Evolutionary conservation across 1,140 invertebrate species (phyloP), one percentile per base, ranked within the genome.

Genomic region (Hycleus phaleratus): DNA sequence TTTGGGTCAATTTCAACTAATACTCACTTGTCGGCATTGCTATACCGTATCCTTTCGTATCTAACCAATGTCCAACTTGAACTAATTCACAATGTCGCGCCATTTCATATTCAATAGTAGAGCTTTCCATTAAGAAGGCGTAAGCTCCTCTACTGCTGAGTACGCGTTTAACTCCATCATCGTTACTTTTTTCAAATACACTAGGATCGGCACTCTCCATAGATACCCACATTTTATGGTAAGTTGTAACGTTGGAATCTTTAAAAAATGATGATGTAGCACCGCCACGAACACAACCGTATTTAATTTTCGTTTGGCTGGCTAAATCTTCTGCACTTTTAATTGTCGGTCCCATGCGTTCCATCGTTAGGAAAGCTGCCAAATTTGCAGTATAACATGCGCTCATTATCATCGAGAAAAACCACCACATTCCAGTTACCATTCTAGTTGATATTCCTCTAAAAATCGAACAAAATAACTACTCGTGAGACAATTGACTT

Each of bases 361-460:
- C 90, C 24, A 89, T 86, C 0, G 95, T 97, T 32, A 98, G 77
- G 64, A 95, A 98, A 5, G 95, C 95, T 2, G 95, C 93, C 59
- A 97, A 77, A 74, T 97, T 96, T 7, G 95, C 95, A 0, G 95
- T 98, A 71, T 98, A 98, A 1, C 92, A 95, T 2, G 93, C 91
- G 6, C 93, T 90, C 77, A 97, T 93, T 64, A 97, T 97, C n/a
- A 97, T 78, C 0, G 91, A 90, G 71, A 97, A 97, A 69, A 97
- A 95, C 91, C 91, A 97, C 93, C 94, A 97, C 79, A 89, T 91
- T 0, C 86, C 87, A 6, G 86, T 84, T 0, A 90, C 82, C 74
- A 90, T 84, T 9, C 91, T 76, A 3, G 90, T 88, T 1, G 85
- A 85, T 3, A 87, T 78, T 5, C 86, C 84, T 67, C 85, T 86